These are phyloP conservation scores for Pseudococcus longispinus DNA, from an alignment of 2,888 invertebrate species.

Conservation along the genomic window DNA sequence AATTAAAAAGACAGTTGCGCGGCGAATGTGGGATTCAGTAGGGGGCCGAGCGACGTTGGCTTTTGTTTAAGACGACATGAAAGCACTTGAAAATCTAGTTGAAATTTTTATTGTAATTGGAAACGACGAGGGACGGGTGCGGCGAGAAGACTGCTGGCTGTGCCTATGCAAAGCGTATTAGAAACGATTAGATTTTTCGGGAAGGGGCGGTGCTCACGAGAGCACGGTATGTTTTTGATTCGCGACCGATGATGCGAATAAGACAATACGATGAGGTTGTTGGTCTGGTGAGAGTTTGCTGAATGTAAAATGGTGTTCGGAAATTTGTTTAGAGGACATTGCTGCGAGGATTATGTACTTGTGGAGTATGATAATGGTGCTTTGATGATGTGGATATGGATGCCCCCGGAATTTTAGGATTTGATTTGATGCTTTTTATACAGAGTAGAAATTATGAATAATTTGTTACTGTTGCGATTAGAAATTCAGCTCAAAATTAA, in stretches of 20 bases:
- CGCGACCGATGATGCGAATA: slow-evolving; percentile 10
- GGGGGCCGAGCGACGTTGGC: not conserved
- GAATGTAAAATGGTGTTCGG: not conserved
- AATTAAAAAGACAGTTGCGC: slow-evolving; percentile 9
- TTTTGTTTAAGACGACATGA: not conserved
- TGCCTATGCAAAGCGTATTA: not conserved
- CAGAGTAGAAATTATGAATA: no score
- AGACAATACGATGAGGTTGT: not conserved
- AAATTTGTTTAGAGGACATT: not conserved
- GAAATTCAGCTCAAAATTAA: no score
- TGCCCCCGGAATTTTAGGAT: no score
- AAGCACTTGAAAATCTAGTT: slow-evolving; percentile 2
- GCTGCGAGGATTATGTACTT: no score
- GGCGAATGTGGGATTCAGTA: not conserved
- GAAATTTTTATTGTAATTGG: slow-evolving; percentile 22
- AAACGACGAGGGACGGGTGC: not conserved
- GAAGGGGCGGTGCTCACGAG: not conserved
- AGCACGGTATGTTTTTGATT: not conserved
- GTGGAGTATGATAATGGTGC: no score
- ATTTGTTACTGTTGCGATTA: no score
- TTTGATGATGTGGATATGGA: no score
- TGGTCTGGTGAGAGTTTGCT: not conserved
- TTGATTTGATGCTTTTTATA: no score
- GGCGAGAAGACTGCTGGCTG: not conserved
- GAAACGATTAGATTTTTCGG: not conserved